Evolutionary conservation across 2,113 vertebrate species (phyloP), one percentile per base, ranked within the genome.

Genomic region (Pteruthius melanotis): DNA sequence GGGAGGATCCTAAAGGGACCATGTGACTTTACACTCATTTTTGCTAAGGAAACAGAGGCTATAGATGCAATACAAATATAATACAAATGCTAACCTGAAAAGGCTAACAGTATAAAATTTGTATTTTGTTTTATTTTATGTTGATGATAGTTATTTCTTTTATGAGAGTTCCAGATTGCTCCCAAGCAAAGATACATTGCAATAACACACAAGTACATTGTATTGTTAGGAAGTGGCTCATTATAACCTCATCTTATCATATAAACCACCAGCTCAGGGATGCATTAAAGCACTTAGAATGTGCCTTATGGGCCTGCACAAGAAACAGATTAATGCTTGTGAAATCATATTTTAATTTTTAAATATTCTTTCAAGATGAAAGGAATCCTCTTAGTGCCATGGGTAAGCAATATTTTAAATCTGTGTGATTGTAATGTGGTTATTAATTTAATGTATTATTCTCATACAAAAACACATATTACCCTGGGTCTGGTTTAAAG

Each of bases 391-490:
- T 91, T 94, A 90, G 68, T 89, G 64, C 69, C 84, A 90, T 76
- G 84, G 61, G 56, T 93, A 81, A 97, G 93, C 78, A 94, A 77
- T 89, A 95, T 94, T 97, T 97, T 91, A 95, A 96, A 95, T 92
- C 87, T 88, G 53, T 93, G 92, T 79, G 88, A 96, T 95, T 96
- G 86, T 93, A 95, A 95, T 92, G 92, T 92, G 90, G 94, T 93
- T 94, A 96, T 97, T 97, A 97, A 92, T 95, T 96, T 95, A 96
- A 97, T 96, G 56, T 94, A 97, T 96, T 97, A 90, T 93, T 96
- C 96, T 96, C 90, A 92, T 97, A 87, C 74, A 94, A 88, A 94
- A 94, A 91, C 69, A 89, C 80, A 47, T 91, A 83, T 92, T 94
- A 78, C 61, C 20, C 30, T 83, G 92, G 40, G 75, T 79, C 91